Base-by-base conservation (phyloP, 2,797 vertebrate genomes). In the Orientallactaga sibirica region DNA sequence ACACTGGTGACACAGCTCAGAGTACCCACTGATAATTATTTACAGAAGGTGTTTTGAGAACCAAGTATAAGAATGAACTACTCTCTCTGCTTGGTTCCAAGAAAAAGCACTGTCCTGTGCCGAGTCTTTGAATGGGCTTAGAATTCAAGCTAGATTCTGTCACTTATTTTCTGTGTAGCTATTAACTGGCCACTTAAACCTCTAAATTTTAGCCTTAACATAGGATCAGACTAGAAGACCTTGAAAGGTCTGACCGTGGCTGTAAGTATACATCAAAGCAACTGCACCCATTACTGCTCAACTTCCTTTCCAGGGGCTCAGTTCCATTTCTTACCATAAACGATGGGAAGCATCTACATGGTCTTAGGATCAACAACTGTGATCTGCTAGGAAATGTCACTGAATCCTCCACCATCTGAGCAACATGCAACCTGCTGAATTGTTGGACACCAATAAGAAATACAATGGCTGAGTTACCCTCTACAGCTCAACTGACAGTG, bases 381-480 rank as follows among this genome's bases (percentile, higher is more conserved):
- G 55, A 76, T 80, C 91, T 93, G 74, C 18, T 68, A 86, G 71
- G 92, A 95, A 93, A 61, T 19, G 87, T 48, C 52, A 89, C 48
- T 71, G 89, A 94, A 75, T 55, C 37, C 48, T 93, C 82, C 48
- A 88, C 94, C 9, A 25, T 52, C 68, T 95, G 41, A 76, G 18
- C 25, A 76, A 64, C 8, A 24, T 41, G 52, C 22, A 94, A 58
- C 10, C 29, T 43, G 41, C 61, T 52, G 95, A 55, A 74, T 16
- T 88, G 75, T 66, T 94, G 91, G 91, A 92, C 84, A 94, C 75
- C 94, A 95, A 67, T 93, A 97, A 95, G 68, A 96, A 95, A 94
- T 86, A 73, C 91, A 76, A 91, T 95, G 79, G 55, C 93, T 96
- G 97, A 96, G 95, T 96, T 97, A 97, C 96, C 96, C 95, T 96